Base-by-base conservation (phyloP, 2,797 vertebrate species). In the Nannoperca obscura region DNA sequence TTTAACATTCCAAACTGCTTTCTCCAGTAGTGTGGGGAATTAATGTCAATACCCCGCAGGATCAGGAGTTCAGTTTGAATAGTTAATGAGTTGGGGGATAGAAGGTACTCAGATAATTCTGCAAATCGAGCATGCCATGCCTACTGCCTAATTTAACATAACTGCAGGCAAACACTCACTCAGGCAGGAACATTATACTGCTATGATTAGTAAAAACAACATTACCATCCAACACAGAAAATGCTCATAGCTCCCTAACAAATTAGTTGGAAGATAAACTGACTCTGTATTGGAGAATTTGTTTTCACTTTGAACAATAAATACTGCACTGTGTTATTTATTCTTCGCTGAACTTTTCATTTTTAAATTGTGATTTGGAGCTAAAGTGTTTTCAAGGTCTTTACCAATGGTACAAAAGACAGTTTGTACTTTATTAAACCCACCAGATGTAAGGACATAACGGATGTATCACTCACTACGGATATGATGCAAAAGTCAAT, bases 21-120 rank as follows among this genome's bases (percentile, higher is more conserved):
- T 85, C 89, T 89, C 78, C 82, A 74, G 80, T 81, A 85, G 88
- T 79, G 86, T 87, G 66, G 91, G 90, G 92, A 93, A 90, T 92
- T 92, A 90, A 89, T 93, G 93, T 95, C 92, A 93, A 95, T 89
- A 95, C 91, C 93, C 94, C 27, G 82, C 89, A 93, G 93, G 92
- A 93, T 91, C 90, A 86, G 70, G 82, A 87, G 88, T 93, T 91
- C 90, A 88, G 84, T 74, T 88, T 93, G 90, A 91, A 94, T 93
- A 90, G 85, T 86, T 94, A 94, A 95, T 93, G 90, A 93, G 89
- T 70, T 84, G 63, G 69, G 85, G 89, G 91, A 85, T 87, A 82
- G 84, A 66, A 80, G 74, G 85, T 27, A 84, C 87, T 88, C 78
- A 52, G 88, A 88, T 88, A 87, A 90, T 89, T 88, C 74, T 81